A percentile compares a stretch with the other conserved stretches of the same genome.
Evolutionary conservation across 1,140 invertebrate genomes (phyloP).

Genomic region (Maniola jurtina): DNA sequence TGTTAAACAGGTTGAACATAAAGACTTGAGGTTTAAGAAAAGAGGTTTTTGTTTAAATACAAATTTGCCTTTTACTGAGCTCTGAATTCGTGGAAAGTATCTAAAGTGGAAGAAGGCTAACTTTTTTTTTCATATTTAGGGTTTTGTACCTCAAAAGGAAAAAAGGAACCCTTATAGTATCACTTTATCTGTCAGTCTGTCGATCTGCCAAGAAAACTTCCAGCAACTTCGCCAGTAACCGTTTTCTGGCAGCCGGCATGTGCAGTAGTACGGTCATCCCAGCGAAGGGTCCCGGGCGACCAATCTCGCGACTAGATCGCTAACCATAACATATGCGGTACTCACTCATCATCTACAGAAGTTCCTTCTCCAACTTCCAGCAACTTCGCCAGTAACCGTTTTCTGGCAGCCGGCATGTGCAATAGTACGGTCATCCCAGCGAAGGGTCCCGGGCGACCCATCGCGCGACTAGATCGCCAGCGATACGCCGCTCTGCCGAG

Average conservation of each 20-base stretch:
- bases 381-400: slow-evolving; percentile 83
- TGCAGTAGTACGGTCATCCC: slow-evolving; percentile 86
- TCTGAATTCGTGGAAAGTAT: background rate
- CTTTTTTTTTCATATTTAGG: no score
- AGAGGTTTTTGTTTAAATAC: background rate
- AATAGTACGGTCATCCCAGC: slow-evolving; percentile 84
- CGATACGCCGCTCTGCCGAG: slow-evolving; percentile 81
- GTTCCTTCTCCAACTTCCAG: slow-evolving; percentile 85
- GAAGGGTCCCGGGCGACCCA: slow-evolving; percentile 80
- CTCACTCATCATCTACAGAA: slow-evolving; percentile 78
- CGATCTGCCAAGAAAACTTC: no score
- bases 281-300: slow-evolving; percentile 80
- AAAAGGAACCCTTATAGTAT: no score
- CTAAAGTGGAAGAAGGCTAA: background rate
- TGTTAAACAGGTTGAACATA: background rate
- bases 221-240: slow-evolving; percentile 84
- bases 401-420: slow-evolving; percentile 81
- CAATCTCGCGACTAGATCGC: slow-evolving; percentile 72
- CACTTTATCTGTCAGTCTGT: no score
- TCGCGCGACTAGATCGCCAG: slow-evolving; percentile 79
- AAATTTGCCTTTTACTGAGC: no score
- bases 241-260: slow-evolving; percentile 80
- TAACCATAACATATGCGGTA: slow-evolving; percentile 80
- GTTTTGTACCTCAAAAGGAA: no score
- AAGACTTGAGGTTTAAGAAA: background rate